Percentiles rank a stretch among this genome's conserved stretches.
Evolutionary conservation across 1,140 invertebrate genomes (phyloP).

Genomic region (Caenorhabditis inopinata): DNA sequence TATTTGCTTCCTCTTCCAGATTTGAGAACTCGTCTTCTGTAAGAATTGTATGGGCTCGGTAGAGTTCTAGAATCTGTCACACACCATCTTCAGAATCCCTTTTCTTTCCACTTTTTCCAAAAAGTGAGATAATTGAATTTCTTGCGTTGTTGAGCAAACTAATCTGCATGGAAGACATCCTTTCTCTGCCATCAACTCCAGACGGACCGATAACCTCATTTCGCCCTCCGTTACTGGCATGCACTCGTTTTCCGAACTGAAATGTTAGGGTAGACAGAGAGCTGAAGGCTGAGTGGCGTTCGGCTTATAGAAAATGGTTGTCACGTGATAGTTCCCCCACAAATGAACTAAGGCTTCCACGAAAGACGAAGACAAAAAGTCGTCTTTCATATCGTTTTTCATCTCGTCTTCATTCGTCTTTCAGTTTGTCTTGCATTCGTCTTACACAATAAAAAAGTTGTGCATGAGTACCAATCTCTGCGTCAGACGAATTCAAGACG

Average conservation of each 20-base stretch:
- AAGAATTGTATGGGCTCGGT: not conserved
- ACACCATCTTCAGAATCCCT: not conserved
- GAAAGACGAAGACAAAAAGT: no score
- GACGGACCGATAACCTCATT: constrained; percentile 7
- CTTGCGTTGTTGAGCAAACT: constrained; percentile 28
- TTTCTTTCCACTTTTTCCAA: constrained; percentile 3
- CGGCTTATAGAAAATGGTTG: no score
- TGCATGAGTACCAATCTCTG: no score
- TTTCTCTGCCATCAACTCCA: constrained; percentile 7
- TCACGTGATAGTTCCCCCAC: no score
- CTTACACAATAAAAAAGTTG: no score
- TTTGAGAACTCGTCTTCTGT: constrained; percentile 17
- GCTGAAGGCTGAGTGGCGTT: no score
- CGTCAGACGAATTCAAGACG: no score
- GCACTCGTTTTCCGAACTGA: constrained; percentile 3
- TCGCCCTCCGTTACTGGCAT: not conserved
- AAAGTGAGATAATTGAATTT: constrained; percentile 37
- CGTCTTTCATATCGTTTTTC: no score
- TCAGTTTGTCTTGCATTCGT: no score
- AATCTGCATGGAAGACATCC: constrained; percentile 23
- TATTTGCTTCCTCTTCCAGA: constrained; percentile 29
- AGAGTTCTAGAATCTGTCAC: not conserved
- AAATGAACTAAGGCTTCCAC: no score
- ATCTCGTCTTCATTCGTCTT: no score
- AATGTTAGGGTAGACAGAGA: no score